A percentile compares a stretch with the other conserved stretches of the same genome.
phyloP scores from a whole-genome alignment of 2,113 vertebrate species.

The Salvelinus namaycush region DNA sequence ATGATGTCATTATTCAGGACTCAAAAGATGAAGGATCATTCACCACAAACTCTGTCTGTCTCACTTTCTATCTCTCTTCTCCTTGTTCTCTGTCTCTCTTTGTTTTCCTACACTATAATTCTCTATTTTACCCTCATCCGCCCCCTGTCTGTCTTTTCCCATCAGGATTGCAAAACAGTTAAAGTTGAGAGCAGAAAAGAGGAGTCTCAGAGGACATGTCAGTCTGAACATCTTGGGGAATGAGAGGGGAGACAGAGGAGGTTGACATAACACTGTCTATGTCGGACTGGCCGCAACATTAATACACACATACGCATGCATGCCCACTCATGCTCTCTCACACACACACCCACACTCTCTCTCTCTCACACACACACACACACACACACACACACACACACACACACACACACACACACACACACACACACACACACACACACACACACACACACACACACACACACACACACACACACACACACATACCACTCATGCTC shows the following conservation, averaged over 20 bases:
- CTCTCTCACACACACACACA: too few relatives aligned
- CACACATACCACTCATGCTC: too few relatives aligned
- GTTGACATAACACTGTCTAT: conserved; percentile 8
- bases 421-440: too few relatives aligned
- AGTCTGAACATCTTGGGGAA: not conserved
- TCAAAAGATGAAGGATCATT: conserved; percentile 40
- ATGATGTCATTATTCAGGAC: conserved; percentile 67
- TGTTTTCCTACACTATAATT: not conserved
- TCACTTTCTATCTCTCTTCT: not conserved
- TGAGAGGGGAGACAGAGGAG: conserved; percentile 1
- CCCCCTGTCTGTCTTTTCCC: not conserved
- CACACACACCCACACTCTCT: too few relatives aligned
- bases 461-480: too few relatives aligned
- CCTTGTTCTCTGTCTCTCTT: too few relatives aligned
- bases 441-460: too few relatives aligned
- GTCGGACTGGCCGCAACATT: not conserved
- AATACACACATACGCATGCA: not conserved
- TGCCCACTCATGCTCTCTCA: not conserved
- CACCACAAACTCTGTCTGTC: conserved; percentile 27
- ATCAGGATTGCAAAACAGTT: not conserved
- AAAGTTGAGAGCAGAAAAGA: not conserved
- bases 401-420: too few relatives aligned
- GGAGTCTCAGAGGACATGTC: conserved; percentile 8
- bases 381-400: too few relatives aligned
- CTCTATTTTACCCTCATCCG: not conserved